These are phyloP conservation scores for Pogonomyrmex barbatus DNA, from an alignment of 1,140 invertebrate species.

Conservation along the genomic window DNA sequence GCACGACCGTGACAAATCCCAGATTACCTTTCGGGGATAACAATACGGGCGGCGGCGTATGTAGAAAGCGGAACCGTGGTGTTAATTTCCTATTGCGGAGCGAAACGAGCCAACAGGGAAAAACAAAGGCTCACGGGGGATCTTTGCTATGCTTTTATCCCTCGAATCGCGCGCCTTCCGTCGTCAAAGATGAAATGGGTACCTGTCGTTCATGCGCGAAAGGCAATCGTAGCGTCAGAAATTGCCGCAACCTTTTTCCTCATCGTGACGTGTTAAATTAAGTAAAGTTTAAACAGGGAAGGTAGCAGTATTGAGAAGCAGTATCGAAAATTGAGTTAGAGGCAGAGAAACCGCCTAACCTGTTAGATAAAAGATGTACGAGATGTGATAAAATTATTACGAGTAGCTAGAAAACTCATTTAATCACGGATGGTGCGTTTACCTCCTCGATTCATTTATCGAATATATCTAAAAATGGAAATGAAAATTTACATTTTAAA, in stretches of 20 bases:
- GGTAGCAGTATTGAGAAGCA: not conserved
- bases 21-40: constrained; percentile 70
- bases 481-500: not conserved
- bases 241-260: not conserved
- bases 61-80: constrained; percentile 69
- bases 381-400: not conserved
- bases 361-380: not conserved
- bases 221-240: constrained; percentile 22
- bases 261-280: constrained; percentile 26
- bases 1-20: constrained; percentile 68
- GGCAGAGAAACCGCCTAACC: not conserved
- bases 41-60: constrained; percentile 65
- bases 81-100: constrained; percentile 76
- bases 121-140: constrained; percentile 72
- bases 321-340: constrained; percentile 8
- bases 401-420: not conserved
- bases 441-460: not conserved
- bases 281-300: constrained; percentile 23
- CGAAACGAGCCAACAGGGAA: constrained; percentile 64
- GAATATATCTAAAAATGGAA: not conserved
- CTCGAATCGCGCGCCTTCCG: constrained; percentile 30
- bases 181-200: constrained; percentile 43
- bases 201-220: constrained; percentile 23
- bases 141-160: constrained; percentile 60
- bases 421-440: constrained; percentile 1